phyloP scores from a whole-genome alignment of 2,888 invertebrate genomes.

The Cerastoderma edule region DNA sequence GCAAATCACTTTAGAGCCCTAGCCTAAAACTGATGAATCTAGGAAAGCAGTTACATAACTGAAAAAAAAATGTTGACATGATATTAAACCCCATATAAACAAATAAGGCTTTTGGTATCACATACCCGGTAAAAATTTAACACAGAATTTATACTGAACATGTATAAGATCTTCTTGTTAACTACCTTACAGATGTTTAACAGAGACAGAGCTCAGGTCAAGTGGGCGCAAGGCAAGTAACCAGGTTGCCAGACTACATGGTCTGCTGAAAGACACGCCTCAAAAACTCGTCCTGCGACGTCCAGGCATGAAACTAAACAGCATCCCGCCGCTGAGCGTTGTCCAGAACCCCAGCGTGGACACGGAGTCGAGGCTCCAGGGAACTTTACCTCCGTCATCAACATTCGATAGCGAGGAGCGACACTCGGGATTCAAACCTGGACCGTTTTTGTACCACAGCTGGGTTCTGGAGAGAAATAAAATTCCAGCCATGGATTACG shows the following conservation, averaged over 20 bases:
- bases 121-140: too few relatives aligned
- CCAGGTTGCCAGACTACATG: slow-evolving; percentile 78
- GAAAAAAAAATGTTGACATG: too few relatives aligned
- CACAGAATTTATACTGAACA: too few relatives aligned
- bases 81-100: too few relatives aligned
- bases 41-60: too few relatives aligned
- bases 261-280: slow-evolving; percentile 79
- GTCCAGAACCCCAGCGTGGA: slow-evolving; percentile 80
- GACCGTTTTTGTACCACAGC: slow-evolving; percentile 69
- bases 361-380: slow-evolving; percentile 69
- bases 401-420: slow-evolving; percentile 64
- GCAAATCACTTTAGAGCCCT: too few relatives aligned
- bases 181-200: slow-evolving; percentile 70
- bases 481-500: slow-evolving; percentile 74
- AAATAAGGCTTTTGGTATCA: too few relatives aligned
- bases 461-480: slow-evolving; percentile 76
- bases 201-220: slow-evolving; percentile 78
- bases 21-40: too few relatives aligned
- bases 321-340: slow-evolving; percentile 80
- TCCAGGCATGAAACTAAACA: slow-evolving; percentile 63
- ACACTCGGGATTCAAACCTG: slow-evolving; percentile 74
- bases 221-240: slow-evolving; percentile 78
- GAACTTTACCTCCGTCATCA: slow-evolving; percentile 71
- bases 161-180: too few relatives aligned
- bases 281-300: slow-evolving; percentile 67